Evolutionary conservation across 2,113 vertebrate genomes (phyloP).

Genomic region (Pygoscelis antarcticus): DNA sequence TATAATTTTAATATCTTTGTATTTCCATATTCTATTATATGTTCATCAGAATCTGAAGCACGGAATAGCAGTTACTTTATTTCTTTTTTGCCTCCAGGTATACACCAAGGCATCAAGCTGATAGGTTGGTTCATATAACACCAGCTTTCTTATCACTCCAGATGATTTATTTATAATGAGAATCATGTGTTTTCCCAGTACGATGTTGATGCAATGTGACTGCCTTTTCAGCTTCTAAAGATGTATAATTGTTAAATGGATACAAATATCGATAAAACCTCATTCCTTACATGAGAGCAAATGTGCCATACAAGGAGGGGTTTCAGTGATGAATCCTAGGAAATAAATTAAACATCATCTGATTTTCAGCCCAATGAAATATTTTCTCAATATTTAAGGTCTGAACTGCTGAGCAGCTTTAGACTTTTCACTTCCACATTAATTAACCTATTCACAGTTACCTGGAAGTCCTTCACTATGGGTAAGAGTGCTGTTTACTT

Average conservation of each 20-base stretch:
- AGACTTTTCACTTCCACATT: background rate
- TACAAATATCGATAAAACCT: background rate
- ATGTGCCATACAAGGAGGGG: background rate
- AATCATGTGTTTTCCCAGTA: background rate
- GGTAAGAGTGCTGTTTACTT: background rate
- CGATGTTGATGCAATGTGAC: background rate
- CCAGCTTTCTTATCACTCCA: conserved; percentile 11
- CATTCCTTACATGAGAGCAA: background rate
- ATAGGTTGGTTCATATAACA: conserved; percentile 7
- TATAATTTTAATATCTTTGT: conserved; percentile 52
- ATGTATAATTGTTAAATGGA: background rate
- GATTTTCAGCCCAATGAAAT: background rate
- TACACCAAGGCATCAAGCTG: background rate
- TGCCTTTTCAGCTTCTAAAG: conserved; percentile 12
- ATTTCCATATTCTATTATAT: conserved; percentile 42
- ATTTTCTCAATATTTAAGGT: background rate
- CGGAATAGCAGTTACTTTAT: background rate
- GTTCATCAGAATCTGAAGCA: conserved; percentile 24
- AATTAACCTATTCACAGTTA: background rate
- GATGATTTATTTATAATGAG: conserved; percentile 55
- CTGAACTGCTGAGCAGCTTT: background rate
- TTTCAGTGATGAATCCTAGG: background rate
- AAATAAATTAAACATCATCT: background rate
- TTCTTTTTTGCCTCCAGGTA: conserved; percentile 29
- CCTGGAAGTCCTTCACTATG: background rate